Percentiles rank a stretch among this genome's conserved stretches.
Evolutionary conservation across 2,797 vertebrate species (phyloP).

Genomic region (Dromococcyx pavoninus): DNA sequence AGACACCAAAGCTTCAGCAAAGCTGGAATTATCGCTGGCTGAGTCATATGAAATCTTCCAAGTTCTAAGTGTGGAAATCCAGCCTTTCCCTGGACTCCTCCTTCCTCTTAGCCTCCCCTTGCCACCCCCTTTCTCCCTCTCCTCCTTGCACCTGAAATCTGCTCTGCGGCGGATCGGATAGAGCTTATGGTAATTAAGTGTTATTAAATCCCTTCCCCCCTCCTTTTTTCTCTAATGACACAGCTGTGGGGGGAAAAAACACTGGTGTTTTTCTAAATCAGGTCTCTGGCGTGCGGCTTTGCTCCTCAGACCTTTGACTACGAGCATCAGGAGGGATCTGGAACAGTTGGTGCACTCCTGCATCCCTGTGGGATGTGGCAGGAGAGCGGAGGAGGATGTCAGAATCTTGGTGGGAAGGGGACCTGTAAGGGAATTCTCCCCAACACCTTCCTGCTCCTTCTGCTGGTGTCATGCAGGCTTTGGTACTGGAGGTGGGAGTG

Average conservation of each 20-base stretch:
- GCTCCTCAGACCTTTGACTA: slow-evolving; percentile 7
- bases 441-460: neutral
- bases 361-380: neutral
- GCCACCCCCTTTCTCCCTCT: slow-evolving; percentile 58
- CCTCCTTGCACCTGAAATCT: slow-evolving; percentile 63
- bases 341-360: neutral
- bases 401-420: neutral
- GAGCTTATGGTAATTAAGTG: slow-evolving; percentile 60
- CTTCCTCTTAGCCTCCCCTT: slow-evolving; percentile 10
- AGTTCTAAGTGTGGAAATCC: slow-evolving; percentile 63
- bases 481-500: neutral
- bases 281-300: neutral
- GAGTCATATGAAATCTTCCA: slow-evolving; percentile 69
- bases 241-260: neutral
- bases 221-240: slow-evolving; percentile 2
- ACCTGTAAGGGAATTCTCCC: neutral
- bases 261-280: neutral
- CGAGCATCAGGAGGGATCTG: slow-evolving; percentile 7
- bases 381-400: neutral
- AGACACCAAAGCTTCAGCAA: slow-evolving; percentile 74
- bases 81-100: slow-evolving; percentile 72
- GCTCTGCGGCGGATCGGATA: slow-evolving; percentile 60
- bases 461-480: neutral
- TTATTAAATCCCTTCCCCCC: slow-evolving; percentile 21
- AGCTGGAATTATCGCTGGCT: slow-evolving; percentile 73